Evolutionary conservation across 2,797 vertebrate genomes (phyloP), one percentile per base, ranked within the genome.

Genomic region (Cossypha heuglini): DNA sequence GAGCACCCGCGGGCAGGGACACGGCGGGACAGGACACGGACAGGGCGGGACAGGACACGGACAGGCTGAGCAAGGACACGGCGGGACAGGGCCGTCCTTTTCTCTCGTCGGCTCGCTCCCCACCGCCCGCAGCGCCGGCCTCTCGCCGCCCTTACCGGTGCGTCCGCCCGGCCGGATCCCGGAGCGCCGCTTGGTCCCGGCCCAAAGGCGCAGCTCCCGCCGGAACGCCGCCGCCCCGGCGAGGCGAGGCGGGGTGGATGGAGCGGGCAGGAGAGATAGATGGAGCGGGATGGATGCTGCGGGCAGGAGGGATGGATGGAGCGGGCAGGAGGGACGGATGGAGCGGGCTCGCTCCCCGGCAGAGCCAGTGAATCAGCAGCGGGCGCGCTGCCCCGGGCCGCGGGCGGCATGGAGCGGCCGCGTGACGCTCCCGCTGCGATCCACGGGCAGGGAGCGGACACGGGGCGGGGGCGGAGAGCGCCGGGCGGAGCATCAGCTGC

Each of bases 401-500:
- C 72, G 57, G 57, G 58, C 59, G 59, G 48, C 43, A 45, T 22
- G 43, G 45, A 46, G 9, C 5, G 25, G 74, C 48, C n/a, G 26
- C 59, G 59, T 77, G 74, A 63, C 59, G 74, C 59, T 45, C n/a
- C 75, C 61, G 61, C 61, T 55, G 49, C 75, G 73, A 88, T 80
- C 49, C 49, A 51, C 15, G 42, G 77, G 55, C 59, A 31, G 71
- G 71, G 48, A 16, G 15, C 8, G n/a, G 61, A 4, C 2, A 16
- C 13, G 13, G 33, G 46, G 20, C 38, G 14, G 31, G 29, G 51
- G 55, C 21, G 33, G 52, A 5, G 10, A 33, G 68, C 38, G 59
- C 15, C 61, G 1, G 61, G 46, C 10, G 11, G 25, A 48, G 35
- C 35, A 1, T 1, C 31, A 1, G 21, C 1, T 15, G 54, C 19